Base-by-base conservation (phyloP, 2,113 vertebrate genomes). In the Phalacrocorax brasilianus region DNA sequence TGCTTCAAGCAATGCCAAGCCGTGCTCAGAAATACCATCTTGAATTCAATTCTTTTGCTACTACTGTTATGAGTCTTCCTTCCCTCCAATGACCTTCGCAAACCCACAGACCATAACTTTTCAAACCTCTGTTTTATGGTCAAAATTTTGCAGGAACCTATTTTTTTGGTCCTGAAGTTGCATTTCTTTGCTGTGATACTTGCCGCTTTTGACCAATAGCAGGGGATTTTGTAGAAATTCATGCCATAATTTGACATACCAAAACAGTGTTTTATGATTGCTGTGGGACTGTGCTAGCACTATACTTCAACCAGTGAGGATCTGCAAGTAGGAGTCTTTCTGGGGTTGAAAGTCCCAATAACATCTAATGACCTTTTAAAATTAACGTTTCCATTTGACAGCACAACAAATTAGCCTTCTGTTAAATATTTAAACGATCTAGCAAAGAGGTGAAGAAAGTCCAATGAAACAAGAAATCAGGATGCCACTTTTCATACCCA, bases 391-490 rank as follows among this genome's bases (percentile, higher is more conserved):
- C 16, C 49, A 67, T 28, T 17, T 44, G 33, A n/a, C 5, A 67
- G 33, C 44, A 52, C 21, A 33, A 59, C 27, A 88, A 89, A 83
- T 92, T 93, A 92, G 6, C 63, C 33, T 65, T 89, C 83, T 92
- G 66, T 88, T 94, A 92, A 95, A 92, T 90, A 88, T 59, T 96
- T 44, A 84, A 85, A 86, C 50, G 68, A 38, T 33, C 49, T 56
- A 73, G 73, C 17, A 70, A 91, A 78, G 28, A 93, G 81, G 5
- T 50, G 14, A 11, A 67, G 65, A 79, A 91, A 40, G 5, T 44
- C 66, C 19, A 79, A 56, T 94, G 61, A 97, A 94, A 90, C 91
- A 71, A 23, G 47, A 84, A 97, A 45, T 68, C 13, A 33, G 80
- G 42, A n/a, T 85, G n/a, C 56, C 59, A 38, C 45, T 75, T 89